Evolutionary conservation across 2,888 invertebrate genomes (phyloP).

Genomic region (Nomada ferruginata): DNA sequence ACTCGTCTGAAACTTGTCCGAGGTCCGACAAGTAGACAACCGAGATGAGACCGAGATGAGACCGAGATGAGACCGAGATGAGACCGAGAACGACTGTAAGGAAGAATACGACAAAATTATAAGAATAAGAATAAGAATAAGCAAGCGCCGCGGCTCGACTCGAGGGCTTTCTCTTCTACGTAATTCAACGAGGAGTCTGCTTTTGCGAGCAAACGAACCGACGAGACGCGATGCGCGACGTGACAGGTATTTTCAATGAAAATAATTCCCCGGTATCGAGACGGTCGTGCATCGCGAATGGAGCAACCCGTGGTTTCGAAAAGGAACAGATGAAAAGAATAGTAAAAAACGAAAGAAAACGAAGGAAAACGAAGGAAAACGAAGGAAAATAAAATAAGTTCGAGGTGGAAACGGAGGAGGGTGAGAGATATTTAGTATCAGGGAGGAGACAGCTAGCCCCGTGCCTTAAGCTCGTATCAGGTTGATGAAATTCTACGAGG

Average conservation of each 20-base stretch:
- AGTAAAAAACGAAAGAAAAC: background rate
- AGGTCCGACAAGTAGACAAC: background rate
- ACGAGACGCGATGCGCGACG: background rate
- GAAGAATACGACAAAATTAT: slow-evolving; percentile 8
- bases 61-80: too few species aligned
- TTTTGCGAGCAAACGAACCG: background rate
- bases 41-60: background rate
- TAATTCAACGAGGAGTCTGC: background rate
- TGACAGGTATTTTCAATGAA: slow-evolving; percentile 37
- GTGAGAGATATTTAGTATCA: slow-evolving; percentile 40
- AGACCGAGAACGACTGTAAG: background rate
- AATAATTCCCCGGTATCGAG: slow-evolving; percentile 41
- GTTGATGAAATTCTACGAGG: slow-evolving; percentile 76
- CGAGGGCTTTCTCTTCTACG: background rate
- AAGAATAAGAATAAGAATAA: background rate
- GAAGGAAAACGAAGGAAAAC: background rate
- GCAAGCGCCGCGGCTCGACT: background rate
- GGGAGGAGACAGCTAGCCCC: slow-evolving; percentile 27
- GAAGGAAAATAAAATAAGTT: background rate
- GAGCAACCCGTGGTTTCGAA: too few species aligned
- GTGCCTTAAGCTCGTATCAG: slow-evolving; percentile 54
- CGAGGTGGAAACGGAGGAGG: background rate
- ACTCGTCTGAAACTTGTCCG: background rate
- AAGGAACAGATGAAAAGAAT: too few species aligned
- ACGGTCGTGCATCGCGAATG: slow-evolving; percentile 5